Evolutionary conservation across 92 coral and sea anemone genomes (phyloP).

Genomic region (Parazoanthus swiftii): DNA sequence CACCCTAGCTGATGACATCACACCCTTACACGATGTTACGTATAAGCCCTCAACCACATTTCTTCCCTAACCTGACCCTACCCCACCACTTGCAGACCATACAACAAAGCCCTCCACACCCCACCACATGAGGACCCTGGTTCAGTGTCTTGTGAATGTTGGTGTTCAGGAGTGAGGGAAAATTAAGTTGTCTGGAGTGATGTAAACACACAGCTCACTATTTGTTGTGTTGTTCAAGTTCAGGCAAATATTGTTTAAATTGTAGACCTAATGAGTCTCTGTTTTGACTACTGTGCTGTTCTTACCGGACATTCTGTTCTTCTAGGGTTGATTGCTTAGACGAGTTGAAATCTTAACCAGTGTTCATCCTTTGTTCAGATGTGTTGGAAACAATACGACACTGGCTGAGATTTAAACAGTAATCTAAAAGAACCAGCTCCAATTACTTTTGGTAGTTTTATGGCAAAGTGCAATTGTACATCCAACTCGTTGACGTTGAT

Average conservation of each 20-base stretch:
- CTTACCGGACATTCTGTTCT: not conserved
- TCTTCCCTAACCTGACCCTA: too few relatives aligned
- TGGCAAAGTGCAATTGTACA: too few relatives aligned
- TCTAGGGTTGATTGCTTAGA: not conserved
- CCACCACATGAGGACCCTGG: constrained; percentile 20
- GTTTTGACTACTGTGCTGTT: not conserved
- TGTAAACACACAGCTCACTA: not conserved
- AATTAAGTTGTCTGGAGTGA: not conserved
- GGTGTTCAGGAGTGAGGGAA: constrained; percentile 36
- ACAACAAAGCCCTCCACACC: constrained; percentile 19
- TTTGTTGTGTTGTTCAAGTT: not conserved
- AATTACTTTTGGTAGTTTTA: too few relatives aligned
- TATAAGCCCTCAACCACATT: too few relatives aligned
- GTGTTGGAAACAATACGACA: too few relatives aligned
- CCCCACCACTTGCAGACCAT: too few relatives aligned
- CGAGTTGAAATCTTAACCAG: not conserved
- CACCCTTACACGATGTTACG: too few relatives aligned
- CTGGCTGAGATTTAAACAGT: too few relatives aligned
- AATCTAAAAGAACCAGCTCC: too few relatives aligned
- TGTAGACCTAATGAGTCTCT: not conserved
- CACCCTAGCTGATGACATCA: not conserved
- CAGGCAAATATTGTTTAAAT: not conserved
- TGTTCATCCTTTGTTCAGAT: too few relatives aligned
- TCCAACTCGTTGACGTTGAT: not conserved
- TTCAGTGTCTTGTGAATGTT: constrained; percentile 21